Evolutionary conservation across 2,797 vertebrate genomes (phyloP), one percentile per base, ranked within the genome.

Genomic region (Xenentodon cancila): DNA sequence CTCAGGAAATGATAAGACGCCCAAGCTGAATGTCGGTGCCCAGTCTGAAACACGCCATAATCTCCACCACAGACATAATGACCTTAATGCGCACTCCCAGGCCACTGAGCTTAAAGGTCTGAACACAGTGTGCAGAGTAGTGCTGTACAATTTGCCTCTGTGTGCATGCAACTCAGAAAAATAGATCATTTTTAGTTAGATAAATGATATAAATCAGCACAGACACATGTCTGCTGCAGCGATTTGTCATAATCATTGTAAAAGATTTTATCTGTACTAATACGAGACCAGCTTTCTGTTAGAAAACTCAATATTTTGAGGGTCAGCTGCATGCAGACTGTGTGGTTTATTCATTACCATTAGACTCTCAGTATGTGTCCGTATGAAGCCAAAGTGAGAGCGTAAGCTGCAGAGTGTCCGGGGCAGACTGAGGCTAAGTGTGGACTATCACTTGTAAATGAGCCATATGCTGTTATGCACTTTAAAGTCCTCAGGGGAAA

Each of bases 51-150:
- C 71, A 72, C 74, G 73, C 73, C 80, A 87, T 91, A 91, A 92
- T 92, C 90, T 89, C 80, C 68, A 59, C 80, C 81, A 59, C 82
- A 79, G 80, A 82, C 70, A 75, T 90, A 93, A 89, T 90, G 87
- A 91, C 87, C 88, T 93, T 92, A 92, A 85, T 88, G 88, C 81
- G 88, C 84, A 90, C 85, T 87, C 87, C 67, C 75, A 77, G 85
- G 83, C 77, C 75, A 85, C 84, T 65, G 64, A 83, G 88, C 78
- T 91, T 85, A 82, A 67, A 81, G 68, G 77, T 86, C 70, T 83
- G 75, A 75, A 78, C 72, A 49, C 75, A 68, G 40, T 57, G 57
- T 69, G 71, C 71, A 61, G 52, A 54, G 64, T 51, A 60, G 67
- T 53, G 49, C 42, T 65, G 42, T 50, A 49, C 58, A 49, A 49